Base-by-base conservation (phyloP, 2,113 vertebrate genomes). In the Burhinus oedicnemus region DNA sequence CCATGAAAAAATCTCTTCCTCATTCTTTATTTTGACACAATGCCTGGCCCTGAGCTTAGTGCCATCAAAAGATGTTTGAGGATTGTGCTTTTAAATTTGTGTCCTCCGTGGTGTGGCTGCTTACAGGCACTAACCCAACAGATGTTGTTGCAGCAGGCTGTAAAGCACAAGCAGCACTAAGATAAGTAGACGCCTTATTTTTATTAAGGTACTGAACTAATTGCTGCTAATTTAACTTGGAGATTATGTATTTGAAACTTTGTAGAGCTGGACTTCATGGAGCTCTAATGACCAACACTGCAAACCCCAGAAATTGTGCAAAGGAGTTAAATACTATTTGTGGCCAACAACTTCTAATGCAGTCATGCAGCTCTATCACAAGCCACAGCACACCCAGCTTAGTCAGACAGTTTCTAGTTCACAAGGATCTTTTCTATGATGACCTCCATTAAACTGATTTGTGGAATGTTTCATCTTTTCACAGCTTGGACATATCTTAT, bases 381-480 rank as follows among this genome's bases (percentile, higher is more conserved):
- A 91, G 76, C 69, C 26, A 34, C 29, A 90, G 45, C 27, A 54
- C 49, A 58, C 22, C 0, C 1, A 85, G 66, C 84, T 83, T 85
- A 66, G 40, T 64, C 81, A 91, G 49, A n/a, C 27, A 79, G 38
- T 80, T 95, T 95, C 86, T 96, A 87, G 74, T 61, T 94, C 84
- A 80, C 44, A 69, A 57, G 69, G 70, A 84, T 83, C 25, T 90
- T 95, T 97, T 87, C 77, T 91, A 1, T 80, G 44, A 79, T 77
- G 82, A 93, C 77, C 65, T 96, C 49, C 87, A 90, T 91, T 90
- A 90, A 83, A 92, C 34, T 85, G 79, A 96, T 95, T 96, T 65
- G 66, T 97, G 57, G 82, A 95, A 95, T 66, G 52, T 87, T 95
- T 82, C 88, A 89, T 94, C 61, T 70, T 95, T 97, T 96, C 75